phyloP scores from a whole-genome alignment of 2,888 invertebrate species.

The Alloplasta piceator region DNA sequence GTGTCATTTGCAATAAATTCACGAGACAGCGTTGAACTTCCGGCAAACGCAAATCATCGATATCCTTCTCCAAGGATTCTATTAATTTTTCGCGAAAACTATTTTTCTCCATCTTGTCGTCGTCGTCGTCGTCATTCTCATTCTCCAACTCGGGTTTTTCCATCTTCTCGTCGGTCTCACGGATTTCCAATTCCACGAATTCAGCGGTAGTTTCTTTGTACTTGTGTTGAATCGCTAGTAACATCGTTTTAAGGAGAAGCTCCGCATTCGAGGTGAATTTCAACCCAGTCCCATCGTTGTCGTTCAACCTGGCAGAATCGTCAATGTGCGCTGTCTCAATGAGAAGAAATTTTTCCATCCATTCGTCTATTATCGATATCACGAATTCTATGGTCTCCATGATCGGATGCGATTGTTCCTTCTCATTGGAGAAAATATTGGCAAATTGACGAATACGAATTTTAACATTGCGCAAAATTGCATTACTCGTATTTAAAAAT shows the following conservation, averaged over 20 bases:
- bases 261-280: slow-evolving; percentile 79
- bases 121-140: slow-evolving; percentile 83
- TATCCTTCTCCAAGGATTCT: slow-evolving; percentile 86
- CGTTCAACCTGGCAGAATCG: slow-evolving; percentile 57
- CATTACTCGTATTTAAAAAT: slow-evolving; percentile 70
- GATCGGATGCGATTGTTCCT: slow-evolving; percentile 76
- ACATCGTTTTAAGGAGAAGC: slow-evolving; percentile 84
- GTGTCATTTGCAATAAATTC: slow-evolving; percentile 75
- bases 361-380: slow-evolving; percentile 62
- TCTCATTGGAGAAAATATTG: slow-evolving; percentile 63
- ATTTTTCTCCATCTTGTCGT: slow-evolving; percentile 85
- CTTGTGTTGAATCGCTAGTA: slow-evolving; percentile 86
- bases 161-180: slow-evolving; percentile 80
- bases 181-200: slow-evolving; percentile 80
- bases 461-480: slow-evolving; percentile 65
- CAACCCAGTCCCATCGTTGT: slow-evolving; percentile 74
- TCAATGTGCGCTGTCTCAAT: slow-evolving; percentile 76
- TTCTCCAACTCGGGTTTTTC: slow-evolving; percentile 80
- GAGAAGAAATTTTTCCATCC: slow-evolving; percentile 67
- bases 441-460: slow-evolving; percentile 62
- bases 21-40: slow-evolving; percentile 79
- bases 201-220: slow-evolving; percentile 83
- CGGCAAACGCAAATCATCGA: slow-evolving; percentile 85
- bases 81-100: slow-evolving; percentile 88
- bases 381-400: slow-evolving; percentile 71